These are phyloP conservation scores for Cyclargus thomasi DNA, from an alignment of 1,140 invertebrate genomes.

Conservation along the genomic window DNA sequence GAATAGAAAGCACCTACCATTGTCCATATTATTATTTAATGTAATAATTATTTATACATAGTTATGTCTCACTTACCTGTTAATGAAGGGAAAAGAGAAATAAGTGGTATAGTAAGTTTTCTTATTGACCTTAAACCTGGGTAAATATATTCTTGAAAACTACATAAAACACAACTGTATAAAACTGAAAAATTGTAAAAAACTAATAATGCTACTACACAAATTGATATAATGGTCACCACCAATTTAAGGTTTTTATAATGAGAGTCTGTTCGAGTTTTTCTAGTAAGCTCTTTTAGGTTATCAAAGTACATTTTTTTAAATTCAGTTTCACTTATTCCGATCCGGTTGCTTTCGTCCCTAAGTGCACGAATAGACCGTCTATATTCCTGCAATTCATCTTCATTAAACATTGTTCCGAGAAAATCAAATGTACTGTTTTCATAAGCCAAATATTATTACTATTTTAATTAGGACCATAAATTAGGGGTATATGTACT, in stretches of 20 bases:
- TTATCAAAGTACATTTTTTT: conserved; percentile 73
- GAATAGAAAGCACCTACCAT: too few relatives aligned
- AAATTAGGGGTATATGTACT: too few relatives aligned
- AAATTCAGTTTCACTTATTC: conserved; percentile 73
- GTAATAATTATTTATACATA: background rate
- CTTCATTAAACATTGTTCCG: conserved; percentile 31
- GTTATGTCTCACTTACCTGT: conserved; percentile 71
- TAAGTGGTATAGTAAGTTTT: conserved; percentile 78
- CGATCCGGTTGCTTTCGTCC: conserved; percentile 40
- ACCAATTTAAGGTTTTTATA: conserved; percentile 24
- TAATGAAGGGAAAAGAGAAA: conserved; percentile 77
- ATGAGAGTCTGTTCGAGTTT: background rate
- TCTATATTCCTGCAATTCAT: conserved; percentile 45
- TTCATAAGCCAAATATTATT: too few relatives aligned
- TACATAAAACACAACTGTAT: conserved; percentile 75
- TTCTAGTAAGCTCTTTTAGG: conserved; percentile 56
- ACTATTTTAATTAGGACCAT: too few relatives aligned
- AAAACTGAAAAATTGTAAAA: conserved; percentile 63
- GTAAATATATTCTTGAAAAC: conserved; percentile 83
- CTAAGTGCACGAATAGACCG: conserved; percentile 43
- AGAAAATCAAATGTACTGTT: background rate
- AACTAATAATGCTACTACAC: conserved; percentile 21
- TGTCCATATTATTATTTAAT: background rate
- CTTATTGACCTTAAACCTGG: conserved; percentile 78
- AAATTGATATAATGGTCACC: conserved; percentile 23